phyloP scores from a whole-genome alignment of 2,888 invertebrate genomes.

The Lamellibrachia columna region DNA sequence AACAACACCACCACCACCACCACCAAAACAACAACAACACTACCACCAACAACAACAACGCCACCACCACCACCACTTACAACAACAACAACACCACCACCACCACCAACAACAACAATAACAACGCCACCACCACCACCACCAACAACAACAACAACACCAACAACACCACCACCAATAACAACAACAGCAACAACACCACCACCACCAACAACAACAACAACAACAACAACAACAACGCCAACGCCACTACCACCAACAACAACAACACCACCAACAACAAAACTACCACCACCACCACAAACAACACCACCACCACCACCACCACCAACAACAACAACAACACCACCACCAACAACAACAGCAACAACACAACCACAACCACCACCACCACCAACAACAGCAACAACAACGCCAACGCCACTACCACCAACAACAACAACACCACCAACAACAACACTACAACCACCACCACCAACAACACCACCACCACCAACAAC shows the following conservation, averaged over 20 bases:
- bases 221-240: too few species aligned
- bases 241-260: too few species aligned
- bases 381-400: neutral
- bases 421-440: neutral
- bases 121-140: neutral
- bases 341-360: too few species aligned
- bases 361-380: neutral
- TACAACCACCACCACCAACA: neutral
- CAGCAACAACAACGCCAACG: neutral
- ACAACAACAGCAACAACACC: too few species aligned
- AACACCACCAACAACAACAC: neutral
- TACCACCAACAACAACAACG: neutral
- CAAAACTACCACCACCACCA: too few species aligned
- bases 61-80: neutral
- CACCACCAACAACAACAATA: neutral
- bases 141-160: neutral
- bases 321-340: too few species aligned
- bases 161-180: neutral
- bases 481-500: neutral
- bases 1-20: neutral
- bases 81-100: too few species aligned
- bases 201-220: too few species aligned
- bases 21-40: too few species aligned
- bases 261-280: too few species aligned
- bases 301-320: too few species aligned